These are phyloP conservation scores for Matsumurasca onukii DNA, from an alignment of 1,140 invertebrate species.

Conservation along the genomic window DNA sequence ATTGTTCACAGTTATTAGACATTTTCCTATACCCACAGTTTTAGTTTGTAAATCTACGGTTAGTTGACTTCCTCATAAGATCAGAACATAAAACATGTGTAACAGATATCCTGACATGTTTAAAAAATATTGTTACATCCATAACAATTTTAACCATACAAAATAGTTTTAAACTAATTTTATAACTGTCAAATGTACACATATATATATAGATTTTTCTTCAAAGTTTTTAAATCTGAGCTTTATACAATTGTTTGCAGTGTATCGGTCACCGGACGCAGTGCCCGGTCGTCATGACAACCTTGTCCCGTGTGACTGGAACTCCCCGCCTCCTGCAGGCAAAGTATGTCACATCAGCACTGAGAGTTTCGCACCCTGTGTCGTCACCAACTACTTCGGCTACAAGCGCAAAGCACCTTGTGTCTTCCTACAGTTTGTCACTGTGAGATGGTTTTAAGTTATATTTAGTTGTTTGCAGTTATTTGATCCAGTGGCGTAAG, in stretches of 20 bases:
- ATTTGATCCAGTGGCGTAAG: neutral
- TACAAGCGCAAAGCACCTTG: constrained; percentile 72
- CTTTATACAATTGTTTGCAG: constrained; percentile 15
- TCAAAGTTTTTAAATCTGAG: too few relatives aligned
- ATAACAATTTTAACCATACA: too few relatives aligned
- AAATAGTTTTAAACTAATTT: too few relatives aligned
- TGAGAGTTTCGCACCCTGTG: constrained; percentile 62
- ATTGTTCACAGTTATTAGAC: too few relatives aligned
- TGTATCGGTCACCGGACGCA: constrained; percentile 30
- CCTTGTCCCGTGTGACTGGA: constrained; percentile 64
- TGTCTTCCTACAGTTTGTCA: constrained; percentile 66
- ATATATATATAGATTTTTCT: too few relatives aligned
- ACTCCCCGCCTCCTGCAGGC: constrained; percentile 53
- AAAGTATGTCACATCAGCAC: constrained; percentile 63
- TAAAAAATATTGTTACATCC: too few relatives aligned
- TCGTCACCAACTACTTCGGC: constrained; percentile 62
- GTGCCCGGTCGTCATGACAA: constrained; percentile 57
- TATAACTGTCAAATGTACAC: too few relatives aligned
- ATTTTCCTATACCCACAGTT: too few relatives aligned
- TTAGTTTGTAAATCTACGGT: too few relatives aligned
- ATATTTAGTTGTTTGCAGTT: neutral
- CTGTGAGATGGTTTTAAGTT: neutral
- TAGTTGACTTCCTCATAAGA: too few relatives aligned
- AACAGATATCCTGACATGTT: too few relatives aligned
- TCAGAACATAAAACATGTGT: too few relatives aligned